phyloP scores from a whole-genome alignment of 2,888 invertebrate species.

The Antheraea assamensis region DNA sequence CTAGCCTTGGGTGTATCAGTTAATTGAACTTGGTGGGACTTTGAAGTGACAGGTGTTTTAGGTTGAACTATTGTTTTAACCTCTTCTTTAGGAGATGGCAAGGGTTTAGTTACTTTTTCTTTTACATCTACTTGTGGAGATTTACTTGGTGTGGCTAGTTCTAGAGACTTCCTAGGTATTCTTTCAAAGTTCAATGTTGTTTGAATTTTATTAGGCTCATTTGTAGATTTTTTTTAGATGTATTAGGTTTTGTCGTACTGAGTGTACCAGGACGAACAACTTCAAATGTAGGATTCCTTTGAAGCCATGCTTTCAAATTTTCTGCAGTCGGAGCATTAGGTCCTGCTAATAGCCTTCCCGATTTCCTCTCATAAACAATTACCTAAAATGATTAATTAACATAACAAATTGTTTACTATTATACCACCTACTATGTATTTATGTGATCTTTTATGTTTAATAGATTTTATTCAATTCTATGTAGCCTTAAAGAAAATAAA shows the following conservation, averaged over 20 bases:
- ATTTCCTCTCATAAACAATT: slow-evolving; percentile 91
- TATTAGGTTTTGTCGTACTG: slow-evolving; percentile 69
- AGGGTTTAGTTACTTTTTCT: slow-evolving; percentile 45
- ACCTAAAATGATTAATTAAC: slow-evolving; percentile 68
- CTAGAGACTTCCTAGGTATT: slow-evolving; percentile 58
- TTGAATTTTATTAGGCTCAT: slow-evolving; percentile 66
- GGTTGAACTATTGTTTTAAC: slow-evolving; percentile 45
- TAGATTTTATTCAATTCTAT: too few relatives aligned
- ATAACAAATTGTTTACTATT: neutral
- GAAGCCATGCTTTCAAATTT: slow-evolving; percentile 91
- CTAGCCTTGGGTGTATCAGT: slow-evolving; percentile 61
- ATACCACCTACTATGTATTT: neutral
- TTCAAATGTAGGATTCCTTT: slow-evolving; percentile 93
- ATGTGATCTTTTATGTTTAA: too few relatives aligned
- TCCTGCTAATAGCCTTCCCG: slow-evolving; percentile 88
- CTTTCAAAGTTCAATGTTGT: slow-evolving; percentile 76
- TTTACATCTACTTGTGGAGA: slow-evolving; percentile 45
- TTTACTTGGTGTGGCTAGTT: slow-evolving; percentile 43
- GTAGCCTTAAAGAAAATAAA: too few relatives aligned
- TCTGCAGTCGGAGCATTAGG: slow-evolving; percentile 91
- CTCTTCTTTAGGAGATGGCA: slow-evolving; percentile 50
- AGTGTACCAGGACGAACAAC: slow-evolving; percentile 86
- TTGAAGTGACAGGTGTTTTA: slow-evolving; percentile 40
- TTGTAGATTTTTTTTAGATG: slow-evolving; percentile 53
- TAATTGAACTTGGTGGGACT: slow-evolving; percentile 36